Percentiles rank a stretch among this genome's conserved stretches.
phyloP scores from a whole-genome alignment of 2,113 vertebrate species.

The Calonectris borealis region DNA sequence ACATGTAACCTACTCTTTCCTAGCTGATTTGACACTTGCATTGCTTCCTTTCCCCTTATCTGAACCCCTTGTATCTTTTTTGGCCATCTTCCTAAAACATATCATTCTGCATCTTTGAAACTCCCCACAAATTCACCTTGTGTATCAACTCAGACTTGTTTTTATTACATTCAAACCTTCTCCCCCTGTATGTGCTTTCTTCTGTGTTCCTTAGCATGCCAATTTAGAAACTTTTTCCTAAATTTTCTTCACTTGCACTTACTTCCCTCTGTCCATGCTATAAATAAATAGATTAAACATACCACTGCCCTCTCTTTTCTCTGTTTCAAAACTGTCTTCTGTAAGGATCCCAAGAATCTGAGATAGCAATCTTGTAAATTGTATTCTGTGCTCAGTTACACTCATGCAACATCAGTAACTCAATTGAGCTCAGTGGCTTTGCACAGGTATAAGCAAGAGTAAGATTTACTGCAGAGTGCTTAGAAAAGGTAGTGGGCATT shows the following conservation, averaged over 20 bases:
- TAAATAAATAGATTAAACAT: not conserved
- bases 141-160: not conserved
- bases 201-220: not conserved
- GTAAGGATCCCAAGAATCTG: not conserved
- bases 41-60: not conserved
- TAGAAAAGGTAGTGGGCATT: not conserved
- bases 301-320: not conserved
- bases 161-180: not conserved
- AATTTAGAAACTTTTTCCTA: not conserved
- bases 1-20: not conserved
- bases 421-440: not conserved
- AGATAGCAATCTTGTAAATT: not conserved
- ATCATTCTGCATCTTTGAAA: not conserved
- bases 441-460: not conserved
- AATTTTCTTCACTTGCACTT: not conserved
- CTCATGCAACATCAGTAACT: not conserved
- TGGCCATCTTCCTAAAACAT: not conserved
- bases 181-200: not conserved
- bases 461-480: not conserved
- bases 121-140: not conserved
- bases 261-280: not conserved
- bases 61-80: not conserved
- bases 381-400: not conserved
- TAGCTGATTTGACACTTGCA: not conserved
- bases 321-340: not conserved